Evolutionary conservation across 1,140 invertebrate species (phyloP).

Genomic region (Bilobella aurantiaca): DNA sequence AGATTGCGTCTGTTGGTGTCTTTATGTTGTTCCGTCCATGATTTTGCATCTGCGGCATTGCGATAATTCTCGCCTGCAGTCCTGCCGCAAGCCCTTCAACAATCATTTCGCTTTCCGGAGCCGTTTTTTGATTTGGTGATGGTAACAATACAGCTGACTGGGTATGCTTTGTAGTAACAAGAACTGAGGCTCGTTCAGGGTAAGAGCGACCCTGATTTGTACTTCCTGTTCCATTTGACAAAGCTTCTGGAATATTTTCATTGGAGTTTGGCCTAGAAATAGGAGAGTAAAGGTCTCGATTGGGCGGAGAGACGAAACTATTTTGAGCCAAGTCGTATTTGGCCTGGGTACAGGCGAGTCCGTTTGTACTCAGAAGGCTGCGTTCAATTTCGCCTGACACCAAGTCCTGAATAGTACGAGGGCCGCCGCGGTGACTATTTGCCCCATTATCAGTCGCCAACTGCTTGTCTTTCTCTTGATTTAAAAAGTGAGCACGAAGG

Average conservation of each 20-base stretch:
- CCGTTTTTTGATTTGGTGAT: not conserved
- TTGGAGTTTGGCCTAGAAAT: constrained; percentile 54
- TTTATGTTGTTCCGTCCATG: constrained; percentile 8
- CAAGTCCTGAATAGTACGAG: constrained; percentile 42
- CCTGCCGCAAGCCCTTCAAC: constrained; percentile 24
- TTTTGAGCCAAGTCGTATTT: not conserved
- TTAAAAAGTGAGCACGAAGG: constrained; percentile 20
- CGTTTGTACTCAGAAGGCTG: constrained; percentile 53
- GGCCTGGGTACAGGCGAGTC: constrained; percentile 60
- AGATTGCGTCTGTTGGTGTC: too few relatives aligned
- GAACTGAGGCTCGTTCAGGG: not conserved
- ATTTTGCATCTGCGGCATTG: constrained; percentile 19
- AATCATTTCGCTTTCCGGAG: not conserved
- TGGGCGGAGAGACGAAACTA: constrained; percentile 67
- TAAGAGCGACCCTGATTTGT: not conserved
- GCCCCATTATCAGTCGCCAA: not conserved
- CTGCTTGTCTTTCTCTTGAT: constrained; percentile 8
- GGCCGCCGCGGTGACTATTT: not conserved
- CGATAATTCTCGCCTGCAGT: constrained; percentile 25
- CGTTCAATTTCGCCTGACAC: constrained; percentile 79
- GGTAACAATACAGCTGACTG: not conserved
- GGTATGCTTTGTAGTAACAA: not conserved
- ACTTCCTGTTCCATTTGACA: constrained; percentile 20
- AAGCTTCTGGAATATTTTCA: constrained; percentile 28
- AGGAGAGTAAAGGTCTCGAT: constrained; percentile 54